Evolutionary conservation across 2,888 invertebrate genomes (phyloP).

Genomic region (Euzophera pinguis): DNA sequence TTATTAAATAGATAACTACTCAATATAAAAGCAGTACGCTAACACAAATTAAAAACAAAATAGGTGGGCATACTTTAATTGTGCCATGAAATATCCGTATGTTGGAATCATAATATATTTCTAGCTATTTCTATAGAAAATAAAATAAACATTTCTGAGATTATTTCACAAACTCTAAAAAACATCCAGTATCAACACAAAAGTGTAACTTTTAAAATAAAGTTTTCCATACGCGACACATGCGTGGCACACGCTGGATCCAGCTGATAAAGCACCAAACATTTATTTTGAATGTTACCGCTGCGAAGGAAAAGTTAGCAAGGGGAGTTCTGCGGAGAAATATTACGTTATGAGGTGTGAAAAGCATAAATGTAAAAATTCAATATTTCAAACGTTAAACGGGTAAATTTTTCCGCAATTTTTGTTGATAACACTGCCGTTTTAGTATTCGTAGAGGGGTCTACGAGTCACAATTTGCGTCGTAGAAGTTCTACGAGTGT

Average conservation of each 20-base stretch:
- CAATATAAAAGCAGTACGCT: no score
- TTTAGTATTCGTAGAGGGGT: constrained; percentile 28
- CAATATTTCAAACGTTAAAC: constrained; percentile 69
- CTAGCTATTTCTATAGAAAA: no score
- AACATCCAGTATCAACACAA: not conserved
- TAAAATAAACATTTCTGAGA: no score
- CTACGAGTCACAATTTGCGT: constrained; percentile 23
- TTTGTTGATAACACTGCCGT: constrained; percentile 55
- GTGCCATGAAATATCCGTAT: no score
- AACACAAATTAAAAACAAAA: no score
- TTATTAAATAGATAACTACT: no score
- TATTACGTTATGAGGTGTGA: constrained; percentile 80
- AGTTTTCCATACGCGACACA: constrained; percentile 21
- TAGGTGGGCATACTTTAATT: no score
- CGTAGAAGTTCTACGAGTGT: constrained; percentile 17
- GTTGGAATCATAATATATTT: no score
- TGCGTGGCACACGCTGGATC: constrained; percentile 43
- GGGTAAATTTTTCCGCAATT: constrained; percentile 63
- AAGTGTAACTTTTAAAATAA: constrained; percentile 30
- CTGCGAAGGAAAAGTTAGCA: constrained; percentile 69
- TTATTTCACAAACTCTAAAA: not conserved
- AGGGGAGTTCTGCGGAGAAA: constrained; percentile 63
- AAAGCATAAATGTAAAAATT: constrained; percentile 79
- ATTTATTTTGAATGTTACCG: constrained; percentile 75
- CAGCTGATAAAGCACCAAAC: constrained; percentile 70